phyloP scores from a whole-genome alignment of 2,888 invertebrate species.

The Cyrtodaria siliqua region DNA sequence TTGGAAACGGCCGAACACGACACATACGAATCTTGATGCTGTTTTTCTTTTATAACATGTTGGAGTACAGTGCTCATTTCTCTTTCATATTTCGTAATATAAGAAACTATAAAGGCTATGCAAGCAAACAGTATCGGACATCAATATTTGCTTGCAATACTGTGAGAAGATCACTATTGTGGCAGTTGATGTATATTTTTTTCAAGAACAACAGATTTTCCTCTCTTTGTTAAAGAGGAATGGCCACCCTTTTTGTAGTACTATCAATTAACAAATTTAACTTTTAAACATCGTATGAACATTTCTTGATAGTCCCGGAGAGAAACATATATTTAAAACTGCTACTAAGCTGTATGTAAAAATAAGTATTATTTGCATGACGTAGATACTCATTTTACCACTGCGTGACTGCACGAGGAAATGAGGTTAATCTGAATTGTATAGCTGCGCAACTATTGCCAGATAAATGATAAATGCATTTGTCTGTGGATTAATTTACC shows the following conservation, averaged over 20 bases:
- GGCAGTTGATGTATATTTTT: conserved; percentile 26
- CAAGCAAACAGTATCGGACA: conserved; percentile 37
- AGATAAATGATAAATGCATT: too few species aligned
- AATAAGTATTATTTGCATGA: conserved; percentile 6
- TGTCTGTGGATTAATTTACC: too few species aligned
- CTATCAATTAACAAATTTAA: too few species aligned
- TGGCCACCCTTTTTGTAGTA: too few species aligned
- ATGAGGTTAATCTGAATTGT: too few species aligned
- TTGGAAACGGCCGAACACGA: conserved; percentile 37
- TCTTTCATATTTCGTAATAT: conserved; percentile 42
- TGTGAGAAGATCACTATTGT: conserved; percentile 20
- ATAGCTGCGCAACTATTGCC: too few species aligned
- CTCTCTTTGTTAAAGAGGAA: conserved; percentile 15
- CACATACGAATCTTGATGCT: neutral
- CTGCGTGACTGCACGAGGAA: too few species aligned
- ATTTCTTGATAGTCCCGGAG: conserved; percentile 9
- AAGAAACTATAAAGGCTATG: conserved; percentile 37
- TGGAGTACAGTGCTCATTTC: conserved; percentile 24
- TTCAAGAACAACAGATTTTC: conserved; percentile 24
- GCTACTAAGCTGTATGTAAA: neutral
- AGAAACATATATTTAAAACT: neutral
- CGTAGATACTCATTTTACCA: too few species aligned
- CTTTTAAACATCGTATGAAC: too few species aligned
- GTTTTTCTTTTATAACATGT: neutral
- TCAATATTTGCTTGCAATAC: conserved; percentile 49